phyloP scores from a whole-genome alignment of 2,113 vertebrate genomes.

The Zosterops japonicus region DNA sequence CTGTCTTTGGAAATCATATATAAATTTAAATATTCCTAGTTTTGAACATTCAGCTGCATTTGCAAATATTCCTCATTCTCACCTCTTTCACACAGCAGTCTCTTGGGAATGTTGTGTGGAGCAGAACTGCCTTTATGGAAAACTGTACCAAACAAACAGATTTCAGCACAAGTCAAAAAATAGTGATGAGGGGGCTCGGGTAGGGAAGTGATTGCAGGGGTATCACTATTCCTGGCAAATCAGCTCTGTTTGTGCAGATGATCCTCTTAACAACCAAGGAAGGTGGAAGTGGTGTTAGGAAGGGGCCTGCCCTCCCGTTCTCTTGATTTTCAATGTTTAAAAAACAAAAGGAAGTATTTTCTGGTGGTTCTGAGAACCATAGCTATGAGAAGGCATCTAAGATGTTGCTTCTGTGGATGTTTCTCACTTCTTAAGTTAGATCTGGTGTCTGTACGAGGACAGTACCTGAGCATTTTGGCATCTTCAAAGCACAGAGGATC shows the following conservation, averaged over 20 bases:
- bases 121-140: not conserved
- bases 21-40: not conserved
- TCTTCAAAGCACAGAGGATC: not conserved
- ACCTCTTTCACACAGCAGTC: not conserved
- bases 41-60: not conserved
- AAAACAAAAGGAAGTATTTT: not conserved
- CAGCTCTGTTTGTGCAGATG: not conserved
- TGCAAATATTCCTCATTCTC: not conserved
- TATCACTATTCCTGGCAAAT: not conserved
- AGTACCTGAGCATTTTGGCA: not conserved
- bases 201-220: not conserved
- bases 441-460: not conserved
- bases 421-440: not conserved
- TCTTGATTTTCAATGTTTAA: not conserved
- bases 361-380: not conserved
- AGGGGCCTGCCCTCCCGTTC: not conserved
- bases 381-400: not conserved
- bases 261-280: not conserved
- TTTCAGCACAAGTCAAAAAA: not conserved
- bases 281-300: not conserved
- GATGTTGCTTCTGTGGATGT: not conserved
- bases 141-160: not conserved
- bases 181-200: not conserved
- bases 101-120: not conserved
- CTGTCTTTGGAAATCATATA: not conserved